These are phyloP conservation scores for Drosophila kikkawai DNA, from an alignment of 1,140 invertebrate species.

Conservation along the genomic window DNA sequence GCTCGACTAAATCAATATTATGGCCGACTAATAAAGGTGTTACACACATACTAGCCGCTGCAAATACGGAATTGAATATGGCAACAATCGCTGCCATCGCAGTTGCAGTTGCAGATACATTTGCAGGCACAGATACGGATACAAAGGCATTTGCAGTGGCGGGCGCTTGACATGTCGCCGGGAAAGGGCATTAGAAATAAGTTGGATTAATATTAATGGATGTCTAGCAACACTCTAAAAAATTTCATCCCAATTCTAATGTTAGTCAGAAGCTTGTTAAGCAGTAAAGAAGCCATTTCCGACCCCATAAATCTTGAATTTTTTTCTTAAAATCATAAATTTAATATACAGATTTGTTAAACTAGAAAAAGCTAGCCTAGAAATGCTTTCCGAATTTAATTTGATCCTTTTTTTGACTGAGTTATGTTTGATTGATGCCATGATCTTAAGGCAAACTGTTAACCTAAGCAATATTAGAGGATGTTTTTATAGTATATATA, in stretches of 20 bases:
- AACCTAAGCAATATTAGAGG: too few species aligned
- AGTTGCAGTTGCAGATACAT: slow-evolving; percentile 17
- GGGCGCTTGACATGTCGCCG: slow-evolving; percentile 38
- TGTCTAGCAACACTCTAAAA: slow-evolving; percentile 4
- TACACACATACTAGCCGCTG: slow-evolving; percentile 20
- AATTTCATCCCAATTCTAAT: not conserved
- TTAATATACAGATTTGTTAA: too few species aligned
- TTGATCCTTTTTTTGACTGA: too few species aligned
- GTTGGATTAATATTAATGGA: slow-evolving; percentile 47
- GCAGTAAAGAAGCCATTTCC: too few species aligned
- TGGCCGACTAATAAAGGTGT: slow-evolving; percentile 69
- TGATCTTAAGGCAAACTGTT: too few species aligned
- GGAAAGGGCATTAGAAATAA: slow-evolving; percentile 54
- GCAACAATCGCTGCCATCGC: slow-evolving; percentile 29
- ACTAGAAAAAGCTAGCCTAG: too few species aligned
- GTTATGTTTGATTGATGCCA: too few species aligned
- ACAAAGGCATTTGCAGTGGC: slow-evolving; percentile 33
- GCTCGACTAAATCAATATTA: slow-evolving; percentile 82
- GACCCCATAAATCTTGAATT: too few species aligned
- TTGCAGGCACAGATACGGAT: slow-evolving; percentile 13
- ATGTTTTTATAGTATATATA: too few species aligned
- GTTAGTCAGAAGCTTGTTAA: too few species aligned
- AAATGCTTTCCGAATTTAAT: too few species aligned
- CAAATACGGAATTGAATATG: slow-evolving; percentile 34
- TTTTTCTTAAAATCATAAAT: too few species aligned